Evolutionary conservation across 53 echinoderm and acorn worm species (phyloP), one percentile per base, ranked within the genome.

Genomic region (Mesocentrotus franciscanus): DNA sequence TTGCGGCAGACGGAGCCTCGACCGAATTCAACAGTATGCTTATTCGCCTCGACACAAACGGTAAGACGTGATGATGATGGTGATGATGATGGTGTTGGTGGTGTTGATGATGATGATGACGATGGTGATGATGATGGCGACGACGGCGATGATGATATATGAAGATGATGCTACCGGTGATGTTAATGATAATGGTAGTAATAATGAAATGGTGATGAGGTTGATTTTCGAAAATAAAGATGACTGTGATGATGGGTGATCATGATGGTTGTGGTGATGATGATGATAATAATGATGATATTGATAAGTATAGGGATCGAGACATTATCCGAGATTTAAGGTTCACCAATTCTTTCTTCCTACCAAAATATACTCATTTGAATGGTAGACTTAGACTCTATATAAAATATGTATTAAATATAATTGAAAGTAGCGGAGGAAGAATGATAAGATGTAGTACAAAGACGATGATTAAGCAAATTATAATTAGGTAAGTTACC

Each of bases 121-220:
- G 35, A 27, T 72, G 85, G 55, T 90, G 81, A 66, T 5, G 83
- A 20, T 92, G 71, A 92, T 10, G 70, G 26, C 34, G 68, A n/a
- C n/a, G n/a, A n/a, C n/a, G n/a, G n/a, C n/a, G 58, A 34, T 68
- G 93, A 96, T 27, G 79, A 64, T 78, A n/a, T 32, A 39, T 20
- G 85, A 95, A 49, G 26, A 61, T 55, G 35, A 29, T 72, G 92
- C 57, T 90, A 64, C 36, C 22, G 92, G 60, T 61, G 90, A 90
- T 59, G 78, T 68, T 68, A 34, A 92, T 92, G 92, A 92, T 92
- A 68, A 92, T 92, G 92, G 27, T 32, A 17, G 32, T 33, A 34
- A 42, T 0, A 17, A 92, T 92, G 71, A 66, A 66, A 87, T 87
- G 87, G 66, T 70, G 70, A 92, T 26, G 92, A 70, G 39, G 68